Base-by-base conservation (phyloP, 1,140 invertebrate genomes). In the Arion vulgaris region DNA sequence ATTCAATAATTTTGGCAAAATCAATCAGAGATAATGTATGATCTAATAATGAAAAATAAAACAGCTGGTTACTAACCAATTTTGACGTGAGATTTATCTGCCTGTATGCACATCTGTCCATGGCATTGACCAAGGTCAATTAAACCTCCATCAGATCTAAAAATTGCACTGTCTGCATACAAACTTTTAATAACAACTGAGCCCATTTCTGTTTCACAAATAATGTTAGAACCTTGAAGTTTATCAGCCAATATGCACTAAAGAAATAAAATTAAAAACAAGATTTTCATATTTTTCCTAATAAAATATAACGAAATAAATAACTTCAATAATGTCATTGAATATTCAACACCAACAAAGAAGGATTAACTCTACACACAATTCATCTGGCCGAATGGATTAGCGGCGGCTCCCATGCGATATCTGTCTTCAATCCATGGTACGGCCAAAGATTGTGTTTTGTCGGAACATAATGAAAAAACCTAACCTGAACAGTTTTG, bases 61-160 rank as follows among this genome's bases (percentile, higher is more conserved):
- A 45, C 53, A 57, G 53, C 17, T 57, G 53, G 13, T 73, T 49
- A 78, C 76, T 28, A 78, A 78, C 76, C 76, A 38, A 78, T 68
- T 41, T 78, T 68, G 4, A 78, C 11, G 32, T 78, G n/a, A 39
- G 76, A 66, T 26, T 68, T 51, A 7, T 53, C 78, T 34, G 62
- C 78, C 78, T 62, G 53, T 39, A 81, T 17, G 51, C 19, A 73
- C 11, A 81, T 2, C 51, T 81, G 68, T 26, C 80, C 80, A 39
- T 81, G 80, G 34, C 80, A 81, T 17, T 81, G 80, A 36, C 80
- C 80, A 69, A 81, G 80, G 34, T 81, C 9, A 39, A 81, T 26
- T 13, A 36, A n/a, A 11, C 80, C 80, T 0, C 45, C 71, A 39
- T 38, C 45, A 38, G 80, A 53, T 39, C 71, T 74, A 26, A 81